Base-by-base conservation (phyloP, 2,888 invertebrate species). In the Xestia rhomboidea region DNA sequence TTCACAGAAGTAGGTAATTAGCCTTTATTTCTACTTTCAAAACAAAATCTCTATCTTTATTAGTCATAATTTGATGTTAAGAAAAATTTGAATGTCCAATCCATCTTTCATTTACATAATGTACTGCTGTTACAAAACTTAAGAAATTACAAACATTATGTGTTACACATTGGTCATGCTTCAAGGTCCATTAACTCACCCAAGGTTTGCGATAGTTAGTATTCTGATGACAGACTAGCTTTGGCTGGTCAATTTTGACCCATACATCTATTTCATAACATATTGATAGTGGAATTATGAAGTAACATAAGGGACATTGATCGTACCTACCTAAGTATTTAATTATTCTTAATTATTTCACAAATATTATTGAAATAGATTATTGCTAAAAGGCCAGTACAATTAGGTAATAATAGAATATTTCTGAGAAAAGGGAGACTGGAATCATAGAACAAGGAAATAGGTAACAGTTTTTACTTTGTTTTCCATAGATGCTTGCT, bases 121-220 rank as follows among this genome's bases (percentile, higher is more conserved):
- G 34, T 49, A 62, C 10, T 46, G 24, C 30, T 63, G 13, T 81
- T 84, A 34, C 38, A 21, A 85, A 81, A 85, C 57, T 46, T 68
- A 66, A 84, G 54, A 71, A 76, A 81, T 75, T 68, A 30, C 67
- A 60, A 51, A 30, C 30, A 24, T 41, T 54, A 46, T 66, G 46
- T 72, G 51, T 67, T 67, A n/a, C 63, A 46, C 21, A 63, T 85
- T 83, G 64, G 64, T 77, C 41, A 54, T 34, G 57, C 67, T 77
- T 73, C 68, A 71, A 73, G 83, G 73, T 64, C 18, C 57, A 85
- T 82, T 69, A 73, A 49, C 68, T 54, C 11, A 66, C 3, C 44
- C 49, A 74, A 62, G 62, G 62, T 54, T 63, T 24, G 46, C 46
- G 34, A 54, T 73, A 68, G 21, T 85, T 71, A 74, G 60, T 83